Evolutionary conservation across 2,888 invertebrate genomes (phyloP).

Genomic region (Listrodromus nycthemerus): DNA sequence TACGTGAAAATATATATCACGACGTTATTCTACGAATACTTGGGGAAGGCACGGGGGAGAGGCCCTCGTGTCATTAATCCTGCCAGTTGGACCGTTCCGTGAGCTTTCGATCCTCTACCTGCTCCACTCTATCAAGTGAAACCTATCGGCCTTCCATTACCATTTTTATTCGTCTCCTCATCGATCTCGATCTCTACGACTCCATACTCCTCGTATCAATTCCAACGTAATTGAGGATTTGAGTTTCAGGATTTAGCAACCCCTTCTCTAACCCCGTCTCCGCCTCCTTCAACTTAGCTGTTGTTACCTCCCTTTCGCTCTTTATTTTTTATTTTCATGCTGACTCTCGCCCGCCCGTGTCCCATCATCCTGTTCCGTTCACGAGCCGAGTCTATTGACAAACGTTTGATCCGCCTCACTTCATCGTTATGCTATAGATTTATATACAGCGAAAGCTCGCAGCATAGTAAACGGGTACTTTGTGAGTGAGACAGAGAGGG

Average conservation of each 20-base stretch:
- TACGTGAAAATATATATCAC: background rate
- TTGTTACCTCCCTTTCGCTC: conserved; percentile 7
- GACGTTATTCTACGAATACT: background rate
- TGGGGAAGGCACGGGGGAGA: background rate
- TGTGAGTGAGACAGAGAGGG: background rate
- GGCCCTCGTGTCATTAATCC: conserved; percentile 3
- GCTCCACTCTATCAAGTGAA: background rate
- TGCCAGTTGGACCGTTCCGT: background rate
- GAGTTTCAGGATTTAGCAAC: conserved; percentile 55
- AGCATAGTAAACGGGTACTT: conserved; percentile 26
- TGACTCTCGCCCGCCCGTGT: background rate
- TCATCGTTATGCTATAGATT: conserved; percentile 24
- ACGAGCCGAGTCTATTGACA: conserved; percentile 40
- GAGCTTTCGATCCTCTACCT: background rate
- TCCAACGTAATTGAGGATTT: conserved; percentile 58
- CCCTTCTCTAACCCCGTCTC: background rate
- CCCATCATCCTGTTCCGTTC: conserved; percentile 22
- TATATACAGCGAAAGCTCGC: conserved; percentile 11
- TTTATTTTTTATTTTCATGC: conserved; percentile 29
- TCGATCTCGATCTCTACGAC: background rate
- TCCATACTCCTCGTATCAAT: conserved; percentile 41
- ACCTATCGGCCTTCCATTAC: conserved; percentile 4
- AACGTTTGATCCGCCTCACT: conserved; percentile 32
- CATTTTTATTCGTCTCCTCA: background rate
- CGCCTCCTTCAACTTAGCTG: background rate